Evolutionary conservation across 2,888 invertebrate species (phyloP), one percentile per base, ranked within the genome.

Genomic region (Lymantria dispar): DNA sequence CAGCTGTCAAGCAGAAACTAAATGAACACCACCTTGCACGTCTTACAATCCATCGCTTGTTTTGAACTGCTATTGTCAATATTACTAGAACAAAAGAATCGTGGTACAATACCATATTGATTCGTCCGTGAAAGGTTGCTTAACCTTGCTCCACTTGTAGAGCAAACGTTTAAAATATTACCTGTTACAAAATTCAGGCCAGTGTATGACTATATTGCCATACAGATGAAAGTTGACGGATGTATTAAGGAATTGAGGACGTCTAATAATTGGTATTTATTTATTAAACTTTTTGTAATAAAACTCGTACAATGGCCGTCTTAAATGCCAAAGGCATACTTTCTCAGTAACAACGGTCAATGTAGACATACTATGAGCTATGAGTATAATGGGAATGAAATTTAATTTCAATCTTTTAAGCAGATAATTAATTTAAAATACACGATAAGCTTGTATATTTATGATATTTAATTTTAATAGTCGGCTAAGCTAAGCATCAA

Each of bases 121-220:
- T 70, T 59, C 50, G 50, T 52, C 62, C 69, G 78, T 80, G 80
- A 83, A 80, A 82, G 79, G 79, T 69, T 57, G 59, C 54, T 50
- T 72, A 77, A 76, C 80, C 78, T 82, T 77, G 76, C 63, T 38
- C 38, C 38, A n/a, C 38, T 54, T 50, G 60, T 64, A 78, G 74
- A 78, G 73, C 66, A 76, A 78, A 71, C 64, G 56, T 45, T 54
- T 67, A 62, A 69, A 68, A 66, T 64, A 62, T 56, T 56, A 52
- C 53, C 55, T 13, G 39, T 52, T 29, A 45, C 36, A 66, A 64
- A 22, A 82, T 80, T 68, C 70, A 74, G 82, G 84, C 71, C 82
- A 77, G 22, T 72, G 51, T 56, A 22, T 22, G 22, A 3, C 22
- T 22, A 22, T 22, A 22, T 22, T 47, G 22, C 46, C 43, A 61